Conservation (phyloP, 2,888 invertebrate genomes). For the Gymnocheta viridis region DNA sequence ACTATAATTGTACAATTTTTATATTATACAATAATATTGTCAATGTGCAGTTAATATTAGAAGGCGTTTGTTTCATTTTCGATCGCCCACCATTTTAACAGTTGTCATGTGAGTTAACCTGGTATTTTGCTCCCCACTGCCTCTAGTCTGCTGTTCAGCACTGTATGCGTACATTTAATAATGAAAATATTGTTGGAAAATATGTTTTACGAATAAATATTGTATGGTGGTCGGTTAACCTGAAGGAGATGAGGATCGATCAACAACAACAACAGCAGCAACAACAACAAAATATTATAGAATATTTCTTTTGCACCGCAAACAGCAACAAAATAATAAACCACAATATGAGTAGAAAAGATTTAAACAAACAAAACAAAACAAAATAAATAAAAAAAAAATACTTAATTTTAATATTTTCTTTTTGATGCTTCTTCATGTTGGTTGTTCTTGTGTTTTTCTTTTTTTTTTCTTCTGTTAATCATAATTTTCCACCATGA, state of each 20-base stretch:
- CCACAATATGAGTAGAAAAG: slow-evolving; percentile 36
- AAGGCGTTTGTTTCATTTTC: too few species aligned
- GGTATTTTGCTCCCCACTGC: too few species aligned
- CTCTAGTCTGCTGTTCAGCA: neutral
- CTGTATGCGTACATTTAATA: slow-evolving; percentile 5
- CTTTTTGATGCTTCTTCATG: slow-evolving; percentile 34
- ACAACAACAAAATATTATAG: neutral
- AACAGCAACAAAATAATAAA: slow-evolving; percentile 25
- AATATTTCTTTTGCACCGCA: slow-evolving; percentile 42
- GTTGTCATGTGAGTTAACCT: neutral
- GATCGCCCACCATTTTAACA: too few species aligned
- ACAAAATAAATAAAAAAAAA: neutral
- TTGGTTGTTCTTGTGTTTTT: slow-evolving; percentile 41
- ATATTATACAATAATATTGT: too few species aligned
- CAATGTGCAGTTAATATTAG: too few species aligned
- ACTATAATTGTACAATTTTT: too few species aligned
- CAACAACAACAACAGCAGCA: too few species aligned
- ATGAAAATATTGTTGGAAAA: slow-evolving; percentile 15
- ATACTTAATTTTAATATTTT: slow-evolving; percentile 46
- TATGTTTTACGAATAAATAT: neutral
- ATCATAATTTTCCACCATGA: slow-evolving; percentile 67
- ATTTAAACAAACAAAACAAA: slow-evolving; percentile 13
- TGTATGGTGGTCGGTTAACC: slow-evolving; percentile 32
- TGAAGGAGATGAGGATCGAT: slow-evolving; percentile 20
- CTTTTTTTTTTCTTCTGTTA: slow-evolving; percentile 37